Evolutionary conservation across 2,888 invertebrate species (phyloP), one percentile per base, ranked within the genome.

Genomic region (Zaprionus obscuricornis): DNA sequence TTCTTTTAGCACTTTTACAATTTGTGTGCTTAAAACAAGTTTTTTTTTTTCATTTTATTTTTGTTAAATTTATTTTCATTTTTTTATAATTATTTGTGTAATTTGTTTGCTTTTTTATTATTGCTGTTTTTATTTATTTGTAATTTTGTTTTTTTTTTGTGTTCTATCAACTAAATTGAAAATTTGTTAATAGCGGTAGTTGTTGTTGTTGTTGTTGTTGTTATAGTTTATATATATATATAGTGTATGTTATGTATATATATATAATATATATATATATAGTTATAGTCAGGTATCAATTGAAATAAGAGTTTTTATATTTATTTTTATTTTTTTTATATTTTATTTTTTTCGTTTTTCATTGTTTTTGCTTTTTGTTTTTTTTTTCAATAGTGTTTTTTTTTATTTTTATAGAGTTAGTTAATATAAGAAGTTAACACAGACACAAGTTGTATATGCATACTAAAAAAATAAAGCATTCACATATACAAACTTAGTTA

Each of bases 201-300:
- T n/a, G n/a, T n/a, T n/a, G n/a, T n/a, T n/a, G n/a, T n/a, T n/a
- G n/a, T n/a, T n/a, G n/a, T n/a, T n/a, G n/a, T n/a, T n/a, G 27
- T 27, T 3, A 27, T n/a, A 11, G 13, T 5, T 13, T 31, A 29
- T 8, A 29, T 11, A 11, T 33, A 13, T 33, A 8, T 33, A 33
- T 33, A 13, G 10, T 13, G 10, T 33, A 13, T 33, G 10, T 39
- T 39, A 10, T 39, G 14, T 33, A 13, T 18, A 11, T 24, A n/a
- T 39, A 4, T 10, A 18, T 22, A 3, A 3, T 59, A 58, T 62
- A 67, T 57, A 56, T 45, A 58, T 47, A 57, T 51, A 47, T 64
- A 68, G 72, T 62, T 82, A 66, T 75, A 83, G 79, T 83, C 78
- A 78, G 78, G 78, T 78, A 83, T 78, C 78, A 83, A 79, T 83